Evolutionary conservation across 2,797 vertebrate species (phyloP).

Genomic region (Tokudaia muenninki): DNA sequence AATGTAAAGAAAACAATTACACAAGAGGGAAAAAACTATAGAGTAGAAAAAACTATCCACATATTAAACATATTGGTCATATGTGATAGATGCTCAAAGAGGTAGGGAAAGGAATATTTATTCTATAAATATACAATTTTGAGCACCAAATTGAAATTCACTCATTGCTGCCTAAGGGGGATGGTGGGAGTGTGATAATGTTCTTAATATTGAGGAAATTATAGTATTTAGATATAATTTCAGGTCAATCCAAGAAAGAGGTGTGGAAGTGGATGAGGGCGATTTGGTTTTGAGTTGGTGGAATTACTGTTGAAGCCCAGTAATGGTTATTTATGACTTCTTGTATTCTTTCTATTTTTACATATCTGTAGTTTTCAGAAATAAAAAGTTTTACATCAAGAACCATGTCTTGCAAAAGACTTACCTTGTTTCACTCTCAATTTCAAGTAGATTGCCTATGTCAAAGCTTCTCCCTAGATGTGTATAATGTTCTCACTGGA

Average conservation of each 20-base stretch:
- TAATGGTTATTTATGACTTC: background rate
- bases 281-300: background rate
- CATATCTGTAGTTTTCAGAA: constrained; percentile 40
- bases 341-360: constrained; percentile 34
- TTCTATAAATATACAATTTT: background rate
- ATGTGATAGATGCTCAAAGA: constrained; percentile 20
- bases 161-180: background rate
- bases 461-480: background rate
- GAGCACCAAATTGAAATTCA: constrained; percentile 10
- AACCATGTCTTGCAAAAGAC: background rate
- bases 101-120: background rate
- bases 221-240: constrained; percentile 30
- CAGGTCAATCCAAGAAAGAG: constrained; percentile 4
- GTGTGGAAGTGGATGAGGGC: background rate
- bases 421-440: background rate
- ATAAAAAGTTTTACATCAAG: constrained; percentile 2
- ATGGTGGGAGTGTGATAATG: background rate
- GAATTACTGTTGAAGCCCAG: background rate
- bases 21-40: background rate
- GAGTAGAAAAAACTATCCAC: background rate
- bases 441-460: background rate
- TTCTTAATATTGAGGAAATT: background rate
- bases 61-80: background rate
- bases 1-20: background rate
- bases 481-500: background rate